Conservation (phyloP, 1,140 invertebrate genomes). For the Drosophila pseudoananassae region DNA sequence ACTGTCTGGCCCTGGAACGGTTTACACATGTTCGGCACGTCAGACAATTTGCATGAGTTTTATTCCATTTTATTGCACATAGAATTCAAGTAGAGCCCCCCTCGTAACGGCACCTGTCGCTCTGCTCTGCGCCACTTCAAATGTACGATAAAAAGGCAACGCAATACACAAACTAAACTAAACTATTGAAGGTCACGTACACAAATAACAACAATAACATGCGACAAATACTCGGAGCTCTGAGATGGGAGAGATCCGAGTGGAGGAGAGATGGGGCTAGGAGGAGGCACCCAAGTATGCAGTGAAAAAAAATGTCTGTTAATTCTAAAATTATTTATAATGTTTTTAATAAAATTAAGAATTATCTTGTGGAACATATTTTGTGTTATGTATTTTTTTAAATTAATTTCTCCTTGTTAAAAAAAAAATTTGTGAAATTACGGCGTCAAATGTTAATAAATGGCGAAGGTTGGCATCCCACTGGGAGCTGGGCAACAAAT, state of each 20-base stretch:
- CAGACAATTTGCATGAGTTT: conserved; percentile 54
- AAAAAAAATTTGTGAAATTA: conserved; percentile 53
- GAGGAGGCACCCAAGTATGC: not conserved
- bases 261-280: conserved; percentile 1
- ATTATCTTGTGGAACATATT: not conserved
- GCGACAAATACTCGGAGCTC: conserved; percentile 30
- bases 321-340: not conserved
- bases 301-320: not conserved
- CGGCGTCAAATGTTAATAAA: conserved; percentile 82
- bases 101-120: not conserved
- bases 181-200: conserved; percentile 77
- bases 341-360: not conserved
- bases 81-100: conserved; percentile 50
- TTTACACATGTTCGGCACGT: conserved; percentile 40
- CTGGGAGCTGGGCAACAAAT: conserved; percentile 34
- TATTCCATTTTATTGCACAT: conserved; percentile 59
- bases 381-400: not conserved
- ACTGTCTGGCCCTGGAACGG: conserved; percentile 49
- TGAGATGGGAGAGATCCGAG: conserved; percentile 25
- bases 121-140: conserved; percentile 50
- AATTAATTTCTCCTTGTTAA: not conserved
- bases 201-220: conserved; percentile 57
- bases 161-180: conserved; percentile 61
- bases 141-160: conserved; percentile 72
- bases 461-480: conserved; percentile 66